phyloP scores from a whole-genome alignment of 2,113 vertebrate species.

The Callipepla californica region DNA sequence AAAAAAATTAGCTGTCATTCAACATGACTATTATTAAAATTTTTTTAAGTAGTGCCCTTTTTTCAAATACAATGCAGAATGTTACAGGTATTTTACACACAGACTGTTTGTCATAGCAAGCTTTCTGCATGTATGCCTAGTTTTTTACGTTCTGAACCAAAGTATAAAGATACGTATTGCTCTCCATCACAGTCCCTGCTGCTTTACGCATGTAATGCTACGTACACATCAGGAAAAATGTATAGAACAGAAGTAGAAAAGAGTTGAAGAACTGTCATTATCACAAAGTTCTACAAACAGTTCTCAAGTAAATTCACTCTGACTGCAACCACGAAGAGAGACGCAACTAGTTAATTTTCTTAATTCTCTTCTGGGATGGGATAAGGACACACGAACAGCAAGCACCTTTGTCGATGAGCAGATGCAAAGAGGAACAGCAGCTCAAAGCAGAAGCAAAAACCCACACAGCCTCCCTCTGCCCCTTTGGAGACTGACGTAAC shows the following conservation, averaged over 20 bases:
- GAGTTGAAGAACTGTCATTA: neutral
- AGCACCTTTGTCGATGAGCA: fast-evolving
- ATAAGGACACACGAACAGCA: neutral
- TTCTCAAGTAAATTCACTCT: neutral
- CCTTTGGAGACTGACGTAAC: neutral
- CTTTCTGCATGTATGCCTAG: neutral
- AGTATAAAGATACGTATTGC: neutral
- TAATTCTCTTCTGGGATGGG: neutral
- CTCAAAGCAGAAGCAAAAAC: neutral
- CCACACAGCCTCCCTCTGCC: neutral
- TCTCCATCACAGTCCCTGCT: neutral
- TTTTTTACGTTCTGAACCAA: neutral
- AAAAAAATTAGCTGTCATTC: neutral
- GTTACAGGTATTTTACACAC: neutral
- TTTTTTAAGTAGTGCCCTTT: neutral
- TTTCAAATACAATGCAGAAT: neutral
- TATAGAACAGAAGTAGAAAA: neutral
- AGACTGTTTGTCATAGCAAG: neutral
- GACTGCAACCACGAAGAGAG: neutral
- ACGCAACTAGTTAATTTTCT: fast-evolving
- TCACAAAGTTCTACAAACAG: neutral
- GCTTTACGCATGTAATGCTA: neutral
- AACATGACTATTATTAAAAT: neutral
- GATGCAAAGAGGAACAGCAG: neutral
- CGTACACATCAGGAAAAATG: neutral